These are phyloP conservation scores for Helicoverpa zea DNA, from an alignment of 1,140 invertebrate species.

Conservation along the genomic window DNA sequence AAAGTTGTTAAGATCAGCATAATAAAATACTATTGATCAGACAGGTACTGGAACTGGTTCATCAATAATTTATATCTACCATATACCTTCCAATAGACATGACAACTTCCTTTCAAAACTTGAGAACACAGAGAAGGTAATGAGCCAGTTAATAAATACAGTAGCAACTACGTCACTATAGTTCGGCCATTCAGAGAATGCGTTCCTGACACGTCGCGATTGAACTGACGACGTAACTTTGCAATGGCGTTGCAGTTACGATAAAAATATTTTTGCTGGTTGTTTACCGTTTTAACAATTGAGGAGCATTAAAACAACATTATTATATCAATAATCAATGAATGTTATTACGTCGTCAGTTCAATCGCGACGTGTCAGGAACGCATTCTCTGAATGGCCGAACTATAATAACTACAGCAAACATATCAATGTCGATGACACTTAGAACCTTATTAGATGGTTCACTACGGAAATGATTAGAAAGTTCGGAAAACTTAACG, in stretches of 20 bases:
- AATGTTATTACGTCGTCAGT: too few species aligned
- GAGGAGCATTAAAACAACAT: too few species aligned
- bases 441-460: constrained; percentile 20
- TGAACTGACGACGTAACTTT: too few species aligned
- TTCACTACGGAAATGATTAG: constrained; percentile 36
- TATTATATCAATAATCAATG: too few species aligned
- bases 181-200: too few species aligned
- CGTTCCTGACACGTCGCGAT: too few species aligned
- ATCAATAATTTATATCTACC: not conserved
- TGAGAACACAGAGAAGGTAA: not conserved
- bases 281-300: too few species aligned
- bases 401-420: constrained; percentile 15
- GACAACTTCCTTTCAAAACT: constrained; percentile 13
- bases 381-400: too few species aligned
- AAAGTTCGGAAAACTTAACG: constrained; percentile 12
- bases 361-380: too few species aligned
- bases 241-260: too few species aligned
- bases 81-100: constrained; percentile 6
- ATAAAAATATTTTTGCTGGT: too few species aligned
- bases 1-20: not conserved
- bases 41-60: not conserved
- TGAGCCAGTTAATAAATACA: constrained; percentile 30
- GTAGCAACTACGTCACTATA: constrained; percentile 23
- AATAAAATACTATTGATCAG: not conserved
- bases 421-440: constrained; percentile 29